A percentile compares a stretch with the other conserved stretches of the same genome.
Evolutionary conservation across 2,797 vertebrate species (phyloP).

Genomic region (Enteromius anoplus): DNA sequence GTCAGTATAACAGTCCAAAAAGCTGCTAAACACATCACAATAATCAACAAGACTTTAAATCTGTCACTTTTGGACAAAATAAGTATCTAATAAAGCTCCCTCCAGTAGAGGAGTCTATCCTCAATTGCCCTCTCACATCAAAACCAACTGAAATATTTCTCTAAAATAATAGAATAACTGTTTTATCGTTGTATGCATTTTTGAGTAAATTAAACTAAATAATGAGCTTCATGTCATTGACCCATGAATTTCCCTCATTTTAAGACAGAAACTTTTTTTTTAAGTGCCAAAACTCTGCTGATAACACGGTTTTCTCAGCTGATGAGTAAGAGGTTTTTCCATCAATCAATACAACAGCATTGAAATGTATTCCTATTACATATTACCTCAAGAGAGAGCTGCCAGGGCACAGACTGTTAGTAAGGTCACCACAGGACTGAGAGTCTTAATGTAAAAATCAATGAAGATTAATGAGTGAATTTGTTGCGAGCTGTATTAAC

Average conservation of each 20-base stretch:
- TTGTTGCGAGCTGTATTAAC: constrained; percentile 31
- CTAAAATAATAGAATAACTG: too few relatives aligned
- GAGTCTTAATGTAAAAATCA: constrained; percentile 47
- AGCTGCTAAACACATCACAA: not conserved
- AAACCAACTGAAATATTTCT: not conserved
- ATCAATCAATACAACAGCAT: constrained; percentile 19
- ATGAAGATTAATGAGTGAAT: constrained; percentile 45
- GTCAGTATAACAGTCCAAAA: not conserved
- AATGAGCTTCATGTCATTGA: not conserved
- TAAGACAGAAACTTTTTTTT: not conserved
- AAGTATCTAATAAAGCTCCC: not conserved
- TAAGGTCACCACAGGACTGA: constrained; percentile 26
- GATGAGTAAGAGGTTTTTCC: constrained; percentile 26
- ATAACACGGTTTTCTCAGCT: constrained; percentile 26
- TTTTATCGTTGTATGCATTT: too few relatives aligned
- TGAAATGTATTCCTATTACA: constrained; percentile 41
- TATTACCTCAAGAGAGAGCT: constrained; percentile 38
- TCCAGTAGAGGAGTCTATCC: not conserved
- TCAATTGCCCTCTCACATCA: not conserved
- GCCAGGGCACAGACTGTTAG: constrained; percentile 24
- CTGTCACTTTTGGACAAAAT: not conserved
- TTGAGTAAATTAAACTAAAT: not conserved
- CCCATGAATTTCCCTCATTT: not conserved
- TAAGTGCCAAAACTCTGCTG: constrained; percentile 24
- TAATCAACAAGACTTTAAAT: not conserved